Evolutionary conservation across 2,113 vertebrate genomes (phyloP), one percentile per base, ranked within the genome.

Genomic region (Vombatus ursinus): DNA sequence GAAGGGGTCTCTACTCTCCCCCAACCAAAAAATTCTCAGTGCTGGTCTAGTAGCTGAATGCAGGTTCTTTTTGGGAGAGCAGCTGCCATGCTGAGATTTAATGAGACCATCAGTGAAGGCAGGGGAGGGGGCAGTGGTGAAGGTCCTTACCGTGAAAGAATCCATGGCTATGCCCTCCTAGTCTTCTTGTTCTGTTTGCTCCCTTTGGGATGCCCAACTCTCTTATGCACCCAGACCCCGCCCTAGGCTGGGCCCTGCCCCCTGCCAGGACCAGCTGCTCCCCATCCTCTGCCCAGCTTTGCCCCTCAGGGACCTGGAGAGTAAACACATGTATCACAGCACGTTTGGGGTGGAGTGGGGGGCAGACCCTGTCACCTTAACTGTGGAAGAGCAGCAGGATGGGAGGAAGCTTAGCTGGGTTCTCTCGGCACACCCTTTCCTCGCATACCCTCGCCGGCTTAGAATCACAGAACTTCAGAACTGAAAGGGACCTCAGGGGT

Each of bases 211-310:
- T 91, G 61, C 92, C 95, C 44, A 90, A 92, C 89, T 94, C 89
- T 47, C 61, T 90, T 90, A 31, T 31, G 28, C 50, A 77, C 48
- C 92, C n/a, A 95, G 97, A 95, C 94, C 84, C 95, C 22, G 5
- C 96, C 97, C 94, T n/a, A 22, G 19, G 92, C 57, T 37, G 31
- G 23, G 92, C 57, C 91, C 96, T 94, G 68, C 96, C 95, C 95
- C 91, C 52, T 91, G 57, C n/a, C 49, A 91, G 94, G 93, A 96
- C 96, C 98, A 98, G 97, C 97, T 98, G 97, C 93, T 97, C 92
- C 90, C 96, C 90, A 31, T 84, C n/a, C 68, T 95, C 92, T 97
- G 94, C 52, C 50, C n/a, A 22, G 68, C 68, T 22, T 84, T 90
- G 90, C 90, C 92, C 96, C 95, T 61, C 89, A n/a, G 97, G 95